phyloP scores from a whole-genome alignment of 2,888 invertebrate genomes.

The Conistra vaccinii region DNA sequence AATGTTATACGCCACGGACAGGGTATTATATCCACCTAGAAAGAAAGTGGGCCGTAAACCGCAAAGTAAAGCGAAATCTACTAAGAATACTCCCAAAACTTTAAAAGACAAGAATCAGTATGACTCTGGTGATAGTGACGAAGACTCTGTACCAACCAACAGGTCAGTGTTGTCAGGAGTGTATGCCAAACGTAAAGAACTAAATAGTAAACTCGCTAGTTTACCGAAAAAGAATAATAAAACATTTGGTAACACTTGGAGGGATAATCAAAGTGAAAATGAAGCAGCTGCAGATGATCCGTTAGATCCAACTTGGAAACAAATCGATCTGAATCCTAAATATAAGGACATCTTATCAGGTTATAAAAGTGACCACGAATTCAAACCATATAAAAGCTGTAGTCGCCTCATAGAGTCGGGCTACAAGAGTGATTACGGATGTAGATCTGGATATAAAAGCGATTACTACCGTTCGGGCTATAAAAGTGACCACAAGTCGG shows the following conservation, averaged over 20 bases:
- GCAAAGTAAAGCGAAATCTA: conserved; percentile 83
- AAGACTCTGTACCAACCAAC: conserved; percentile 81
- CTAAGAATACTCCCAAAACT: conserved; percentile 81
- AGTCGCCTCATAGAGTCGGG: conserved; percentile 90
- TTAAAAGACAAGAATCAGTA: conserved; percentile 87
- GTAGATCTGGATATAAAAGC: conserved; percentile 88
- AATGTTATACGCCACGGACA: conserved; percentile 93
- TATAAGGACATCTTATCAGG: conserved; percentile 91
- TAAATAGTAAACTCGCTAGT: conserved; percentile 85
- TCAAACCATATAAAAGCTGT: conserved; percentile 89
- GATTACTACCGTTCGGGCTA: conserved; percentile 90
- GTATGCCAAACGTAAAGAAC: conserved; percentile 88
- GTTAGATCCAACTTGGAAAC: conserved; percentile 92
- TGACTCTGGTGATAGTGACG: conserved; percentile 85
- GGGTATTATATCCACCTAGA: conserved; percentile 94
- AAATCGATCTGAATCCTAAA: conserved; percentile 92
- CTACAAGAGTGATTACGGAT: conserved; percentile 92
- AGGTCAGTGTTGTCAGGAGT: conserved; percentile 88
- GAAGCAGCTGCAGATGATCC: conserved; percentile 90
- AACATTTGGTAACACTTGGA: conserved; percentile 84
- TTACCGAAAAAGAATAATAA: conserved; percentile 84
- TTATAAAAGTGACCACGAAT: conserved; percentile 91
- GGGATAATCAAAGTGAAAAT: conserved; percentile 88
- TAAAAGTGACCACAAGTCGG: conserved; percentile 91
- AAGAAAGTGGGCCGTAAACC: conserved; percentile 93